Evolutionary conservation across 1,140 invertebrate genomes (phyloP).

Genomic region (Psix sp.): DNA sequence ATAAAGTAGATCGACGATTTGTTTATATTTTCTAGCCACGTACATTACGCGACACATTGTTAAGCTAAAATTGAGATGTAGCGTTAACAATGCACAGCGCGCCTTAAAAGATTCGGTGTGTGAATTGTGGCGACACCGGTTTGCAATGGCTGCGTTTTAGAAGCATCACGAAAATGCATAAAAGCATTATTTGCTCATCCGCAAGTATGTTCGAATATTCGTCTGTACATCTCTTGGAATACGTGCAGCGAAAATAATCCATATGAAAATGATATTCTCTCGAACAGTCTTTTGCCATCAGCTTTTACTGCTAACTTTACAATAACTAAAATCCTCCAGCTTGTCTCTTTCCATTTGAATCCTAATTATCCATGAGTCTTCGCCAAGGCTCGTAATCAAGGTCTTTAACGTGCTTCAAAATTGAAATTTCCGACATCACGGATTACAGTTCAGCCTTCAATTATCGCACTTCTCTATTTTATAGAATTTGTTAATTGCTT

Average conservation of each 20-base stretch:
- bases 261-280: constrained; percentile 51
- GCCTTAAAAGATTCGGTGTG: constrained; percentile 31
- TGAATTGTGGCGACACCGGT: constrained; percentile 23
- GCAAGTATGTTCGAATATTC: constrained; percentile 54
- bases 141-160: constrained; percentile 50
- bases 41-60: constrained; percentile 32
- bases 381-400: constrained; percentile 20
- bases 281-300: constrained; percentile 27
- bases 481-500: no score
- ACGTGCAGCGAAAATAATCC: constrained; percentile 53
- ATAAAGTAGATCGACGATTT: not conserved
- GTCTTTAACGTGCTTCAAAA: constrained; percentile 17
- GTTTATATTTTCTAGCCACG: constrained; percentile 22
- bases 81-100: constrained; percentile 28
- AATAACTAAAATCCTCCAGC: not conserved
- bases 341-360: constrained; percentile 14
- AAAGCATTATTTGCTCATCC: constrained; percentile 68
- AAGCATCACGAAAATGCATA: constrained; percentile 67
- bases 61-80: constrained; percentile 21
- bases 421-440: constrained; percentile 2
- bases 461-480: no score
- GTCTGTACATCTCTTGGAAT: constrained; percentile 13
- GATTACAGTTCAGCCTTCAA: constrained; percentile 3
- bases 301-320: constrained; percentile 18
- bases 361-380: constrained; percentile 30